A percentile compares a stretch with the other conserved stretches of the same genome.
phyloP scores from a whole-genome alignment of 1,140 invertebrate species.

The Sinella curviseta region DNA sequence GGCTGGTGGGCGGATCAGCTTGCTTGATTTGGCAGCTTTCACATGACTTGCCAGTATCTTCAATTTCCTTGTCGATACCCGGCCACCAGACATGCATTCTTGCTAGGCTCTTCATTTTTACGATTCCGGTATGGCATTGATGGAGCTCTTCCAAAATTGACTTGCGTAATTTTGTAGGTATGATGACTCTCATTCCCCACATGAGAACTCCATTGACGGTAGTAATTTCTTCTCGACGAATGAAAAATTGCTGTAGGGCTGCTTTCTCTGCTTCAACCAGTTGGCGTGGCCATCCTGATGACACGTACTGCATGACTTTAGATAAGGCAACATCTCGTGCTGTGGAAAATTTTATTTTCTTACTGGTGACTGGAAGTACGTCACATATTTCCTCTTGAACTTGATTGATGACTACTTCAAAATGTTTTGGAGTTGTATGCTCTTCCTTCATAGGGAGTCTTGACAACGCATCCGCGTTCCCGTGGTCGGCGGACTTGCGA shows the following conservation, averaged over 20 bases:
- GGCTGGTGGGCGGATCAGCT: constrained; percentile 48
- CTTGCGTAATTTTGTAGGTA: constrained; percentile 52
- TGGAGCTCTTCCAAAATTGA: constrained; percentile 54
- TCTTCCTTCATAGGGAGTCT: constrained; percentile 35
- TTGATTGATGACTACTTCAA: background rate
- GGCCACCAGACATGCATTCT: constrained; percentile 49
- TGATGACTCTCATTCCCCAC: constrained; percentile 52
- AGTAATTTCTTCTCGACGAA: constrained; percentile 15
- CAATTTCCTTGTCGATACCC: constrained; percentile 51
- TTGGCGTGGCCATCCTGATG: constrained; percentile 25
- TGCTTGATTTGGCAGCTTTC: constrained; percentile 37
- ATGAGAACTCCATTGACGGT: constrained; percentile 33
- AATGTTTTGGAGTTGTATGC: background rate
- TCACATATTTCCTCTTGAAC: background rate
- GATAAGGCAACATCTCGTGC: constrained; percentile 22
- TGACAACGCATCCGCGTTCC: constrained; percentile 52
- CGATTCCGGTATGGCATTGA: constrained; percentile 54
- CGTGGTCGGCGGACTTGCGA: constrained; percentile 48
- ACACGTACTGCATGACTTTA: constrained; percentile 24
- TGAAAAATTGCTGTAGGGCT: background rate
- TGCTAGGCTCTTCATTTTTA: constrained; percentile 57
- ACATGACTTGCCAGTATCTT: constrained; percentile 49
- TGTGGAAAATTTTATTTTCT: background rate
- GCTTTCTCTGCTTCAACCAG: background rate
- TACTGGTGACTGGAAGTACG: background rate